Evolutionary conservation across 2,113 vertebrate species (phyloP).

Genomic region (Bujurquina vittata): DNA sequence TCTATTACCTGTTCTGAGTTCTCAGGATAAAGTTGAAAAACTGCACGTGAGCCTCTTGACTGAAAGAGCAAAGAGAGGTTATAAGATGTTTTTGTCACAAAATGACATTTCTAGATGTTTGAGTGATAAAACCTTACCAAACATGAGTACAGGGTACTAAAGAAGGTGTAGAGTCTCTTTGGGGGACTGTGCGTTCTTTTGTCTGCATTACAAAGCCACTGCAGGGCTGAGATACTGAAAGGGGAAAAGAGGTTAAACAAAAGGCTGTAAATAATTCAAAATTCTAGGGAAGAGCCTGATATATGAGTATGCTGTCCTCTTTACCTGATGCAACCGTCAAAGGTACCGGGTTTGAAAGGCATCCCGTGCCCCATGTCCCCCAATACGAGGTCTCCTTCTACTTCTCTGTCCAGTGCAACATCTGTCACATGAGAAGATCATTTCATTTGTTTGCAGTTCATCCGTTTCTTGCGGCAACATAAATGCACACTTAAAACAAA

Average conservation of each 20-base stretch:
- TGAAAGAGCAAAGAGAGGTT: conserved; percentile 55
- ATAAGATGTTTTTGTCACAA: neutral
- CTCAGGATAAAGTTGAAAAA: conserved; percentile 96
- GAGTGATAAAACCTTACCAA: conserved; percentile 79
- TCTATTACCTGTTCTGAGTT: conserved; percentile 90
- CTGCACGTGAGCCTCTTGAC: conserved; percentile 88
- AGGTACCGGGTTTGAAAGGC: conserved; percentile 90
- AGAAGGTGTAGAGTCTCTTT: conserved; percentile 90
- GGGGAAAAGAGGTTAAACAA: neutral
- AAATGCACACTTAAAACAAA: neutral
- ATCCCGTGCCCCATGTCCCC: conserved; percentile 92
- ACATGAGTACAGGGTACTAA: conserved; percentile 90
- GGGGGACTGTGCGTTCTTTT: conserved; percentile 90
- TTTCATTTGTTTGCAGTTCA: neutral
- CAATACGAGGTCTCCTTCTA: conserved; percentile 90
- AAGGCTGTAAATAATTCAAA: neutral
- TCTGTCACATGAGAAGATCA: conserved; percentile 73
- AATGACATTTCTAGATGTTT: neutral
- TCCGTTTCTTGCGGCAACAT: neutral
- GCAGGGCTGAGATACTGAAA: conserved; percentile 92
- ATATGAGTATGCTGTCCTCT: neutral
- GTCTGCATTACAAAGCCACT: conserved; percentile 97
- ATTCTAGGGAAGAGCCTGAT: neutral
- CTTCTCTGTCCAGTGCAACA: conserved; percentile 90
- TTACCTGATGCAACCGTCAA: conserved; percentile 96